phyloP scores from a whole-genome alignment of 2,797 vertebrate species.

The Hypotaenidia okinawae region DNA sequence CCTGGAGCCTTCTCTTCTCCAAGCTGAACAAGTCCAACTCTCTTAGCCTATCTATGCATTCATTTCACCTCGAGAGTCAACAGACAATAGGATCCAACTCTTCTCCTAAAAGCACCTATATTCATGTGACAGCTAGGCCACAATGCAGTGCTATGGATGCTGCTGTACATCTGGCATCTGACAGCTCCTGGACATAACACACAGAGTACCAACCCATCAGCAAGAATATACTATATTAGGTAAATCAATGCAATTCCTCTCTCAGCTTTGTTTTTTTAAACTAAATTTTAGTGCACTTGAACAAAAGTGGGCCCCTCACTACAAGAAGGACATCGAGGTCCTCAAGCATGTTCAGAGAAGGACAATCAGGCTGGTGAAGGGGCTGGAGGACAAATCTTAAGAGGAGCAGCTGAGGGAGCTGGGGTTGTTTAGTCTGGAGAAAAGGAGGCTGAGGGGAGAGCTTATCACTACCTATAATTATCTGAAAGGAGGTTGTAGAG shows the following conservation, averaged over 20 bases:
- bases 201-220: background rate
- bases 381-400: too few species aligned
- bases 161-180: background rate
- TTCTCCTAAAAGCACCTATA: background rate
- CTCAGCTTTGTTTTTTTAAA: background rate
- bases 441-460: too few species aligned
- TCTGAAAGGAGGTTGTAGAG: too few species aligned
- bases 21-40: too few species aligned
- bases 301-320: background rate
- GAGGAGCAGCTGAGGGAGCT: too few species aligned
- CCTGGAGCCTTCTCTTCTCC: too few species aligned
- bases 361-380: too few species aligned
- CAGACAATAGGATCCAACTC: background rate
- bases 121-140: fast-evolving
- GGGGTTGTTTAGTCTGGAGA: too few species aligned
- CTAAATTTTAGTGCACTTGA: background rate
- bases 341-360: too few species aligned
- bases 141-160: background rate
- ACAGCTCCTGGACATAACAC: background rate
- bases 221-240: background rate
- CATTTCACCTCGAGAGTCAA: background rate
- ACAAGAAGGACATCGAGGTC: too few species aligned
- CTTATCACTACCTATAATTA: too few species aligned
- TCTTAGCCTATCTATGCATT: background rate
- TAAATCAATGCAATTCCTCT: background rate